These are phyloP conservation scores for Sylvia atricapilla DNA, from an alignment of 2,113 vertebrate species.

Conservation along the genomic window DNA sequence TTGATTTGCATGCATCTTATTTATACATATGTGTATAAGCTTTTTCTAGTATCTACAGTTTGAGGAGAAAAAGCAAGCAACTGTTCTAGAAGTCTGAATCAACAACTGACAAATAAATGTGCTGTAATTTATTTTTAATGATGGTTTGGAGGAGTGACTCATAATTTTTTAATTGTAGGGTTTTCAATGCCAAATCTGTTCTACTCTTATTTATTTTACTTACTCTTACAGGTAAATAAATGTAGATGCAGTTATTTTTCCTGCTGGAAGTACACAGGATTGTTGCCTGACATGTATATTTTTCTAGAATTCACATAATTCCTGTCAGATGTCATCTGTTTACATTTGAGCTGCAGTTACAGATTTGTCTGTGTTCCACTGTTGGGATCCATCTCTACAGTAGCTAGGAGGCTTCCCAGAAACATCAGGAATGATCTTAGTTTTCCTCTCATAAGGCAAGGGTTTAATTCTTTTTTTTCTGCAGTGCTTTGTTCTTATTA, in stretches of 20 bases:
- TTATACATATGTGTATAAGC: background rate
- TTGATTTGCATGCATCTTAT: background rate
- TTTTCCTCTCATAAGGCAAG: background rate
- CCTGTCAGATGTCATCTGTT: background rate
- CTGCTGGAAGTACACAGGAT: background rate
- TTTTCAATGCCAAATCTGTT: background rate
- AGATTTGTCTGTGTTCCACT: background rate
- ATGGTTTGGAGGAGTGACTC: background rate
- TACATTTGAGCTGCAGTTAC: background rate
- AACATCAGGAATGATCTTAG: background rate
- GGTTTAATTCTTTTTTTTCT: background rate
- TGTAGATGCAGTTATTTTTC: background rate
- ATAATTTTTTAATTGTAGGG: background rate
- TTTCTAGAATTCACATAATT: background rate
- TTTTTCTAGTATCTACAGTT: background rate
- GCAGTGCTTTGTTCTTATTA: background rate
- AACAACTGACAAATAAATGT: background rate
- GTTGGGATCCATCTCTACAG: background rate
- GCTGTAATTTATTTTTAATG: background rate
- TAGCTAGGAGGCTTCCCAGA: background rate
- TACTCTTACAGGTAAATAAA: background rate
- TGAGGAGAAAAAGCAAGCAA: background rate
- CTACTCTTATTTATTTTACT: background rate
- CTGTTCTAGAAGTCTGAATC: background rate
- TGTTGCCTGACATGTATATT: background rate